Evolutionary conservation across 2,797 vertebrate species (phyloP), one percentile per base, ranked within the genome.

Genomic region (Adelosebastes latens): DNA sequence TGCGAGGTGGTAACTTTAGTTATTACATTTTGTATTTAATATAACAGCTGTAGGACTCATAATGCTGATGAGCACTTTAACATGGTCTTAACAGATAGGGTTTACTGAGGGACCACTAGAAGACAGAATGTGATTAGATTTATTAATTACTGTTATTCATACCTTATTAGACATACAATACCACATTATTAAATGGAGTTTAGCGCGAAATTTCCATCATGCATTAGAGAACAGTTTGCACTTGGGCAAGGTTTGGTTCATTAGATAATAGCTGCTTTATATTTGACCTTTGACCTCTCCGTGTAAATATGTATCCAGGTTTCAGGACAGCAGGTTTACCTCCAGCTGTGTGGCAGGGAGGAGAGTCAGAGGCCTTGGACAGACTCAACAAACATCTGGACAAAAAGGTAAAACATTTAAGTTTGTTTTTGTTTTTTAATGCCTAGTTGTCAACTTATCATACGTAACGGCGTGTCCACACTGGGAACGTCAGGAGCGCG

Each of bases 301-400:
- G 4, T 67, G 42, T 75, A 14, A 83, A 71, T 70, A 29, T 72
- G 52, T 89, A 13, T 67, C 24, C 84, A 99, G 98, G 98, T 12
- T 99, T 99, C 93, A 96, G 95, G 88, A 97, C 96, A 0, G 94
- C 95, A 76, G 95, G 95, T 27, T 96, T 97, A 59, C 90, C 94
- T 79, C 90, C 96, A 39, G 95, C 97, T 60, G 96, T 99, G 77
- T 99, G 98, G 98, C 95, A 90, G 18, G 98, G 98, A 87, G 98
- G 98, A 11, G 98, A 99, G 89, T 97, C 97, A 0, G 98, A 99
- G 93, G 98, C 98, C 2, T 87, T 99, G 92, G 96, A 98, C 29
- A 94, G 98, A 70, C 95, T 99, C 81, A 96, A 97, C 90, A 97
- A 98, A 91, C 98, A 99, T 87, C 93, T 99, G 92, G 98, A 99